phyloP scores from a whole-genome alignment of 2,113 vertebrate genomes.

The Dasyurus viverrinus region DNA sequence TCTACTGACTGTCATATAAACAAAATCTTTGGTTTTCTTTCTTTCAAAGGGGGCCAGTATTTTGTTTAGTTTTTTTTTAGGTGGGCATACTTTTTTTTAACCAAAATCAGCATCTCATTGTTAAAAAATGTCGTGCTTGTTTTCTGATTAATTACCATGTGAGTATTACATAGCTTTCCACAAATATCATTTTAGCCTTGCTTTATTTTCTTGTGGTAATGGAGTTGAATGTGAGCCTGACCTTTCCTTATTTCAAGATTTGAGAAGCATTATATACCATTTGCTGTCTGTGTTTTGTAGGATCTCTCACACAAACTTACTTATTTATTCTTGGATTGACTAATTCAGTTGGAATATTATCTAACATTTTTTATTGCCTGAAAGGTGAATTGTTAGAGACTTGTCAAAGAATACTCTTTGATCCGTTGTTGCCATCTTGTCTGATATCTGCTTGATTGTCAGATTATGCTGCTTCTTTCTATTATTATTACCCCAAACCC shows the following conservation, averaged over 20 bases:
- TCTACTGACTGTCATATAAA: neutral
- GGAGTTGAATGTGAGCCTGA: neutral
- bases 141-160: neutral
- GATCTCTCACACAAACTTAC: neutral
- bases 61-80: neutral
- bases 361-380: neutral
- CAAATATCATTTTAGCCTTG: neutral
- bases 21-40: neutral
- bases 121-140: neutral
- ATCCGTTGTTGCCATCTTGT: conserved; percentile 2
- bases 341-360: neutral
- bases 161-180: neutral
- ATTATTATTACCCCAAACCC: too few species aligned
- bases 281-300: neutral
- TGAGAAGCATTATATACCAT: neutral
- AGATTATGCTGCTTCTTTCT: neutral
- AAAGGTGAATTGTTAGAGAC: neutral
- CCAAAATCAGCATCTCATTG: neutral
- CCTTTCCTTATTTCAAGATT: neutral
- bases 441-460: neutral
- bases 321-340: neutral
- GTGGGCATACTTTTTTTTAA: neutral
- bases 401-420: neutral
- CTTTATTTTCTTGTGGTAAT: neutral
- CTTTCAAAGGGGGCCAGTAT: neutral